Conservation (phyloP, 2,888 invertebrate genomes). For the Mimachlamys varia region DNA sequence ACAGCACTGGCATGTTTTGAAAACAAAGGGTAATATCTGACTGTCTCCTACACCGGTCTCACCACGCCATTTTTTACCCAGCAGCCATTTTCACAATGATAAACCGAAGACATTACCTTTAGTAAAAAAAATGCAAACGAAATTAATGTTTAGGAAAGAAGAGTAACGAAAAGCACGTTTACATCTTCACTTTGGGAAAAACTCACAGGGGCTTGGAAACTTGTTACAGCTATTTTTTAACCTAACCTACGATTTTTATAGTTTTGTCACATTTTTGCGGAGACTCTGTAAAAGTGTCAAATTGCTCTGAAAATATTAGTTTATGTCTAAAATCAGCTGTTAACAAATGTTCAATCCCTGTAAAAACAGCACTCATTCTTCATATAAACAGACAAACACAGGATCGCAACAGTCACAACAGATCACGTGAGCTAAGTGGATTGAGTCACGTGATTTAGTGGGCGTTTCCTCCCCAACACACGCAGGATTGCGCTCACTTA, state of each 20-base stretch:
- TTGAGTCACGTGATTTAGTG: not conserved
- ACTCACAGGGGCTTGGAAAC: no score
- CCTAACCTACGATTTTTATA: no score
- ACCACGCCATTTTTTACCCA: not conserved
- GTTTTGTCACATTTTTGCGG: no score
- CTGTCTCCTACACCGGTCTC: not conserved
- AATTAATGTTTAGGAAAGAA: not conserved
- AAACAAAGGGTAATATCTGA: constrained; percentile 12
- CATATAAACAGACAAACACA: not conserved
- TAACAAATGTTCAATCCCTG: no score
- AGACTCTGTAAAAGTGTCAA: no score
- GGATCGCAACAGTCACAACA: not conserved
- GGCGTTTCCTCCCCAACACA: not conserved
- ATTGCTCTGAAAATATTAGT: no score
- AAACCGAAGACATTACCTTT: not conserved
- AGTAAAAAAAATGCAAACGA: not conserved
- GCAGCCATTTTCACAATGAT: constrained; percentile 15
- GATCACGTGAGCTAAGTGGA: not conserved
- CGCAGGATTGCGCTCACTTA: no score
- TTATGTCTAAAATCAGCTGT: no score
- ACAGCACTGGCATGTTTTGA: constrained; percentile 29
- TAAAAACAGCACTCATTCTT: not conserved
- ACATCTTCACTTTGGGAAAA: not conserved
- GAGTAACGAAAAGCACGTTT: not conserved
- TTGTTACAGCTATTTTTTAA: no score